Base-by-base conservation (phyloP, 2,888 invertebrate genomes). In the Scelioninae gen. 2 region DNA sequence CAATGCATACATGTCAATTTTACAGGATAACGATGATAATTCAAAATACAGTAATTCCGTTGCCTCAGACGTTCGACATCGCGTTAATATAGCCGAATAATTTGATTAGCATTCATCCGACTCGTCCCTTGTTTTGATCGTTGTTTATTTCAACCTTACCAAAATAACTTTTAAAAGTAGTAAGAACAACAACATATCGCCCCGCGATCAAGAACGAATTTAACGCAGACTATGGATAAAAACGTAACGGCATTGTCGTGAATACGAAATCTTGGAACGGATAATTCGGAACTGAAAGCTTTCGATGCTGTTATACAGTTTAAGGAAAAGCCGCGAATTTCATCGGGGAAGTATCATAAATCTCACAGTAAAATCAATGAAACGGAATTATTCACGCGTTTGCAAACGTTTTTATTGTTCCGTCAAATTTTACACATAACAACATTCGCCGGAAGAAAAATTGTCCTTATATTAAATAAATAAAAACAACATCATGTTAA, bases 111-210 rank as follows among this genome's bases (percentile, higher is more conserved):
- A 9, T 31, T 31, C 9, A 31, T 31, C 9, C 11, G 13, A 37
- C 11, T 31, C 31, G 10, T 9, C 31, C 31, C 31, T 9, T 9
- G 5, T 2, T 31, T 31, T 9, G 9, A 31, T 9, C 10, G 31
- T 9, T 6, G 31, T 9, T 31, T 31, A 31, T 9, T 5, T 5
- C 7, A 31, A 31, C 4, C 13, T 37, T 37, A 37, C 13, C 35
- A 7, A 37, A 37, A 37, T 37, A 13, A 37, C 9, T 13, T 37
- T 37, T 46, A 46, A 11, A 2, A 13, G 28, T 46, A 16, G 46
- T 46, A 15, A 28, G 25, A 28, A 46, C 28, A 46, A 46, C 25
- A 46, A 13, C 41, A 46, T 18, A 18, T 46, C 28, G 28, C 43
- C n/a, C 3, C 4, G 43, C 43, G 43, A 43, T 43, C 43, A 43